phyloP scores from a whole-genome alignment of 2,888 invertebrate species.

The Synergus japonicus region DNA sequence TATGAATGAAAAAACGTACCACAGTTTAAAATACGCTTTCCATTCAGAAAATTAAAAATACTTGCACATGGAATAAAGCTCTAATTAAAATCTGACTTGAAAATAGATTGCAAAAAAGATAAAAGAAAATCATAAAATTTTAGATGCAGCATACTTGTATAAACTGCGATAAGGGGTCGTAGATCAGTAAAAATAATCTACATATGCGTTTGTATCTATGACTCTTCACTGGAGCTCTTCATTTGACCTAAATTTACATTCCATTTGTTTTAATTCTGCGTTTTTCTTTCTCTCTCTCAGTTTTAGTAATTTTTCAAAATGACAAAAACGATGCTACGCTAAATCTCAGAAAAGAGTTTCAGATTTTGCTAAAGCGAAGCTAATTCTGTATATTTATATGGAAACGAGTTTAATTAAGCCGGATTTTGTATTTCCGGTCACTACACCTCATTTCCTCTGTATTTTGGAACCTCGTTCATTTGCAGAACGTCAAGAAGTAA shows the following conservation, averaged over 20 bases:
- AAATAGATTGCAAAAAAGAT: not conserved
- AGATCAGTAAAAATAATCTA: constrained; percentile 16
- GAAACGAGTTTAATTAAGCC: constrained; percentile 2
- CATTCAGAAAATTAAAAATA: no score
- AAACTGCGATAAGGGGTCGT: not conserved
- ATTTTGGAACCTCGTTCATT: constrained; percentile 14
- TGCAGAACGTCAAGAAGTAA: not conserved
- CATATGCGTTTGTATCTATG: constrained; percentile 9
- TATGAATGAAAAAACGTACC: no score
- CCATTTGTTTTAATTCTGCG: no score
- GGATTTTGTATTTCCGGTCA: constrained; percentile 5
- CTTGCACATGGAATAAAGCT: not conserved
- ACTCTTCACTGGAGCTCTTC: constrained; percentile 11
- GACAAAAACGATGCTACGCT: no score
- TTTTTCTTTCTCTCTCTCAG: no score
- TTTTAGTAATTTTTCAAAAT: no score
- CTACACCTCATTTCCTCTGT: not conserved
- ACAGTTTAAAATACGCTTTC: no score
- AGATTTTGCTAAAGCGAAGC: no score
- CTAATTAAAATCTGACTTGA: not conserved
- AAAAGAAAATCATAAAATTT: not conserved
- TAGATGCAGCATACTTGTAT: not conserved
- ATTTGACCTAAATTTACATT: constrained; percentile 25
- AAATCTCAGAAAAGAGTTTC: no score
- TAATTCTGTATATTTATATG: not conserved